Evolutionary conservation across 1,140 invertebrate species (phyloP).

Genomic region (Lethrus apterus): DNA sequence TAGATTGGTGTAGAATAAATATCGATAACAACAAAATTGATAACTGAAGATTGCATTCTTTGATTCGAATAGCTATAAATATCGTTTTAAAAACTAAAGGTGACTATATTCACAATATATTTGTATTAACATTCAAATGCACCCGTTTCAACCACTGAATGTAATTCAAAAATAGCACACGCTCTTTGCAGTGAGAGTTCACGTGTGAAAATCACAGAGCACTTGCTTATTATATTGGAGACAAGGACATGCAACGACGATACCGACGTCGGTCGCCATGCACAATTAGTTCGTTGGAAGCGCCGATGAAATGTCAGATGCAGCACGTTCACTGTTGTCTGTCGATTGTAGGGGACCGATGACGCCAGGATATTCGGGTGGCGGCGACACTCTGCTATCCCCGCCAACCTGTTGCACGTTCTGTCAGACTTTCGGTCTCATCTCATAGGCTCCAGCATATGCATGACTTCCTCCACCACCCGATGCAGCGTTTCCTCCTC

Average conservation of each 20-base stretch:
- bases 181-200: slow-evolving; percentile 26
- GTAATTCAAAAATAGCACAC: slow-evolving; percentile 22
- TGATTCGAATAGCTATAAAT: slow-evolving; percentile 9
- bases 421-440: slow-evolving; percentile 42
- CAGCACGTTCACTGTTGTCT: no score
- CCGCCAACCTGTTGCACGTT: slow-evolving; percentile 20
- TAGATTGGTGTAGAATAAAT: slow-evolving; percentile 5
- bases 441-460: slow-evolving; percentile 54
- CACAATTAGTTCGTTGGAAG: no score
- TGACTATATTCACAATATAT: slow-evolving; percentile 21
- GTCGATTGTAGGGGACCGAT: no score
- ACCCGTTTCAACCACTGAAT: slow-evolving; percentile 27
- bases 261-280: no score
- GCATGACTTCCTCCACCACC: slow-evolving; percentile 48
- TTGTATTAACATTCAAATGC: slow-evolving; percentile 20
- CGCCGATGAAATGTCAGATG: no score
- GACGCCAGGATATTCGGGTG: slow-evolving; percentile 39
- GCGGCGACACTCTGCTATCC: slow-evolving; percentile 33
- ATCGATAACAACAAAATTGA: slow-evolving; percentile 1
- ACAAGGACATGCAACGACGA: no score
- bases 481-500: slow-evolving; percentile 22
- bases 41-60: slow-evolving; percentile 6
- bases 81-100: slow-evolving; percentile 24
- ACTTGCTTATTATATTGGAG: slow-evolving; percentile 18
- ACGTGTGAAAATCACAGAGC: slow-evolving; percentile 32